Base-by-base conservation (phyloP, 2,113 vertebrate species). In the Phalacrocorax brasilianus region DNA sequence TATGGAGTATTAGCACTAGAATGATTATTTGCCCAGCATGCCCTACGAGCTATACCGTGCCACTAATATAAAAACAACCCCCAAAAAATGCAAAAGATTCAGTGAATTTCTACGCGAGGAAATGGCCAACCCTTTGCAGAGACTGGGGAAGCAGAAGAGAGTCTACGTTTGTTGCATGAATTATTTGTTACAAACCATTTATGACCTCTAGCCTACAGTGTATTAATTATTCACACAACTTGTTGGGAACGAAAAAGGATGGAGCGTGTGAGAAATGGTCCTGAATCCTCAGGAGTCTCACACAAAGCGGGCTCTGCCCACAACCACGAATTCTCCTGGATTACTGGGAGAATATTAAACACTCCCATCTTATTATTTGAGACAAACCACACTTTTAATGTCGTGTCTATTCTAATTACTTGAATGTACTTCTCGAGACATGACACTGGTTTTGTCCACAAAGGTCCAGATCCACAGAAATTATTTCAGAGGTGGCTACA, bases 191-290 rank as follows among this genome's bases (percentile, higher is more conserved):
- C 21, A 66, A 86, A 68, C 40, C 30, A 77, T 58, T 85, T 74
- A 66, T 50, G 50, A 68, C 67, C 85, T 92, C 24, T 4, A 76
- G 44, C 56, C 50, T 78, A 89, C 40, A 65, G 26, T 38, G 17
- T 13, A 91, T 96, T 91, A 93, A 94, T 88, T 95, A 85, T 86
- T 93, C 82, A 78, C 55, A 85, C 32, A 73, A 45, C 38, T 84
- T 52, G 32, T 44, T 94, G 40, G 82, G 53, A 91, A 94, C 66
- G 74, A 49, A 91, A 95, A 56, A 83, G 40, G 50, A 47, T 61
- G n/a, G 19, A 78, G 23, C 12, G 21, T 6, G 32, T 49, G 35
- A 95, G 52, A 89, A 90, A 20, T 17, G 18, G 66, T 74, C 56
- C 52, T 72, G 68, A 87, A 92, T 76, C 56, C 35, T 94, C 72